Evolutionary conservation across 1,140 invertebrate genomes (phyloP), one percentile per base, ranked within the genome.

Genomic region (Lysiphlebus fabarum): DNA sequence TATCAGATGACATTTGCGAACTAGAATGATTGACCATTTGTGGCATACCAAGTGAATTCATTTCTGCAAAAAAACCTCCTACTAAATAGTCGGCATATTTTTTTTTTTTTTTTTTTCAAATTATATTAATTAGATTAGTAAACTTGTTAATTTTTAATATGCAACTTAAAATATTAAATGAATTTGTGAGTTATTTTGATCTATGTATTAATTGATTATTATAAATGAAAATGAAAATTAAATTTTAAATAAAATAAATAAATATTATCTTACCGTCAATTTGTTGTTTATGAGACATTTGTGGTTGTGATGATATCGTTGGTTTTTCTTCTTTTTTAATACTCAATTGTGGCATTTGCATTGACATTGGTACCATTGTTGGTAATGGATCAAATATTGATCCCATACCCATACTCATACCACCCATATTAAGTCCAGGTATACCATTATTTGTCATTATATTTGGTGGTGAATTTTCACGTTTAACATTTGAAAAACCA

Each of bases 301-400:
- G 73, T 50, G 65, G 33, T 53, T 74, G 75, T 45, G 69, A 67
- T 45, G 69, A 67, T 48, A 74, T 72, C 8, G 64, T 26, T 33
- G 76, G 71, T 14, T 81, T 76, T 11, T 82, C 81, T 5, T 85
- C 82, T 62, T 84, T 82, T 62, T 83, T 84, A 42, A 81, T 81
- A 5, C 82, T 62, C 11, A 81, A 68, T 41, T 82, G 81, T 7
- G 80, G 72, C 44, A 76, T 71, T 56, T 80, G 67, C 68, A 77
- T 77, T 10, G 81, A 78, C 56, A 80, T 74, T 26, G 17, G 17
- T 10, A 74, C 65, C 11, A 81, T 71, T 26, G 82, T 9, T 10
- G 56, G 82, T 17, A 85, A 55, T 0, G 86, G 84, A 71, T 88
- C 86, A 62, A 88, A 89, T 60, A 88, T 86, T 4, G 86, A 87